phyloP scores from a whole-genome alignment of 2,888 invertebrate genomes.

The Nezara viridula region DNA sequence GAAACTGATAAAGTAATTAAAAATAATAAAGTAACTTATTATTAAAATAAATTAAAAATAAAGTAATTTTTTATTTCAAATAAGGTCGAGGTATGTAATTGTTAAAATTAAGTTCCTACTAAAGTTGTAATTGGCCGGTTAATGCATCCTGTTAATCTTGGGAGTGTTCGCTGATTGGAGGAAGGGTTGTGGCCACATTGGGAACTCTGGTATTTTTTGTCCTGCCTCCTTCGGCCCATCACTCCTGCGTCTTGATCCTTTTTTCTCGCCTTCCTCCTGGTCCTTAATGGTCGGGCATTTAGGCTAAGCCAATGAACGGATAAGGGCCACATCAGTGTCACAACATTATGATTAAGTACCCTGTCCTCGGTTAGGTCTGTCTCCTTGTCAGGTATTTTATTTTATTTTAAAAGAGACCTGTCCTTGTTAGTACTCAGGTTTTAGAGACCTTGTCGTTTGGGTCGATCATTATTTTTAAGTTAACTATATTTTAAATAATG shows the following conservation, averaged over 20 bases:
- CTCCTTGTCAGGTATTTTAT: neutral
- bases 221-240: neutral
- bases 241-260: neutral
- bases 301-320: constrained; percentile 17
- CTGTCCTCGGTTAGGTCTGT: neutral
- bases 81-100: no score
- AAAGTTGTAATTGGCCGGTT: neutral
- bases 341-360: constrained; percentile 22
- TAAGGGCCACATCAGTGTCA: constrained; percentile 22
- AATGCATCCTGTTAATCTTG: neutral
- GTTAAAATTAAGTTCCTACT: no score
- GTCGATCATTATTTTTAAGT: neutral
- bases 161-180: neutral
- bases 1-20: no score
- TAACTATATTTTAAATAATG: neutral
- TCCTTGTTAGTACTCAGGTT: neutral
- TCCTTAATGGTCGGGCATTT: constrained; percentile 5
- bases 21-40: no score
- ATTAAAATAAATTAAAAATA: no score
- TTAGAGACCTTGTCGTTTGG: neutral
- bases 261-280: neutral
- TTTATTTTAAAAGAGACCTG: neutral
- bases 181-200: neutral
- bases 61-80: no score
- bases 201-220: neutral